These are phyloP conservation scores for Dipodomys stephensi DNA, from an alignment of 2,113 vertebrate genomes.

Conservation along the genomic window DNA sequence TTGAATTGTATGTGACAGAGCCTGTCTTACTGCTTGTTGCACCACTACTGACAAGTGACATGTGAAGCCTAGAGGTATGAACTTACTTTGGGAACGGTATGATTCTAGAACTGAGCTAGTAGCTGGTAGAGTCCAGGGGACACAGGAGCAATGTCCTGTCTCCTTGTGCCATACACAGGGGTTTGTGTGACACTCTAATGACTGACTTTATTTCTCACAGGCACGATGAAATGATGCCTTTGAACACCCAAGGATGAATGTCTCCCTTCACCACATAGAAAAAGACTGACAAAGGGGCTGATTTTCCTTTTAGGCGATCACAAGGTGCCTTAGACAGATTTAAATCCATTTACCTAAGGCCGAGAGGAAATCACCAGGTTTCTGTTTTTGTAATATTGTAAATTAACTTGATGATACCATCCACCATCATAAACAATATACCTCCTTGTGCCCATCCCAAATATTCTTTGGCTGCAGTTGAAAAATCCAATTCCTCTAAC, in stretches of 20 bases:
- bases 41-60: background rate
- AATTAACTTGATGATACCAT: conserved; percentile 13
- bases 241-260: background rate
- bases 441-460: conserved; percentile 14
- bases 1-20: background rate
- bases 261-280: background rate
- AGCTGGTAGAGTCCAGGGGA: background rate
- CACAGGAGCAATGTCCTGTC: background rate
- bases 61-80: background rate
- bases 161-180: background rate
- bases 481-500: conserved; percentile 52
- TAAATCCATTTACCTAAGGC: conserved; percentile 18
- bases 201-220: conserved; percentile 30
- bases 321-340: conserved; percentile 6
- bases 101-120: background rate
- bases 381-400: conserved; percentile 41
- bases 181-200: background rate
- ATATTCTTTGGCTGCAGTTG: background rate
- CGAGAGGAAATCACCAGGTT: conserved; percentile 1
- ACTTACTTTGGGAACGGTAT: background rate
- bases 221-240: background rate
- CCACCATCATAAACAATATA: background rate
- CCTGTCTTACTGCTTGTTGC: background rate
- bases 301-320: conserved; percentile 15
- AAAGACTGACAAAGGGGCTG: background rate